phyloP scores from a whole-genome alignment of 2,797 vertebrate genomes.

The Poeciliopsis paucimaculata region DNA sequence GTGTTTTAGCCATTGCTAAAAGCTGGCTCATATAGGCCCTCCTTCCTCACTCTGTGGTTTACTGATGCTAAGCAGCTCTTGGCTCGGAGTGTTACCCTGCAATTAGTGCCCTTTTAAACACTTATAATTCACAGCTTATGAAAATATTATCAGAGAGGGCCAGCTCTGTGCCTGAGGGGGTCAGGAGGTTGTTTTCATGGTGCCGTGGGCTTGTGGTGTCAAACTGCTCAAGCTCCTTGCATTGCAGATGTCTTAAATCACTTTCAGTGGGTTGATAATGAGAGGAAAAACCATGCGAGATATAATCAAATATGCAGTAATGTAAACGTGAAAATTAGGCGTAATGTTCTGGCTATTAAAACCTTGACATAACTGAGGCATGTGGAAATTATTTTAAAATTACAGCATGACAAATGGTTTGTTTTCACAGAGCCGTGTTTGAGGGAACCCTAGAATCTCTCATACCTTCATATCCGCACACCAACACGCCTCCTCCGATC shows the following conservation, averaged over 20 bases:
- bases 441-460: slow-evolving; percentile 50
- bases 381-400: slow-evolving; percentile 77
- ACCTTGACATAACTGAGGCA: slow-evolving; percentile 59
- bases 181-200: slow-evolving; percentile 75
- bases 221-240: slow-evolving; percentile 61
- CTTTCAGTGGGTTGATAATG: slow-evolving; percentile 55
- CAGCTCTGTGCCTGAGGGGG: slow-evolving; percentile 73
- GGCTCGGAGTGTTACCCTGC: slow-evolving; percentile 62
- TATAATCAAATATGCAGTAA: slow-evolving; percentile 64
- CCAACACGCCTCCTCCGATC: slow-evolving; percentile 57
- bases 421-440: slow-evolving; percentile 70
- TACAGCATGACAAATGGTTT: slow-evolving; percentile 73
- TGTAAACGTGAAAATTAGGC: slow-evolving; percentile 68
- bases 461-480: slow-evolving; percentile 55
- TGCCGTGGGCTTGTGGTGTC: slow-evolving; percentile 69
- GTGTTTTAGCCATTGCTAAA: slow-evolving; percentile 55
- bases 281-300: slow-evolving; percentile 52
- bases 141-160: slow-evolving; percentile 81
- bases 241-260: slow-evolving; percentile 73
- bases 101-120: slow-evolving; percentile 78
- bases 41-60: slow-evolving; percentile 63
- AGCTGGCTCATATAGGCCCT: slow-evolving; percentile 23
- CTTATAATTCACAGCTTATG: slow-evolving; percentile 80
- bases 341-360: slow-evolving; percentile 61
- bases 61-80: slow-evolving; percentile 76